Evolutionary conservation across 2,797 vertebrate species (phyloP).

Genomic region (Alca torda): DNA sequence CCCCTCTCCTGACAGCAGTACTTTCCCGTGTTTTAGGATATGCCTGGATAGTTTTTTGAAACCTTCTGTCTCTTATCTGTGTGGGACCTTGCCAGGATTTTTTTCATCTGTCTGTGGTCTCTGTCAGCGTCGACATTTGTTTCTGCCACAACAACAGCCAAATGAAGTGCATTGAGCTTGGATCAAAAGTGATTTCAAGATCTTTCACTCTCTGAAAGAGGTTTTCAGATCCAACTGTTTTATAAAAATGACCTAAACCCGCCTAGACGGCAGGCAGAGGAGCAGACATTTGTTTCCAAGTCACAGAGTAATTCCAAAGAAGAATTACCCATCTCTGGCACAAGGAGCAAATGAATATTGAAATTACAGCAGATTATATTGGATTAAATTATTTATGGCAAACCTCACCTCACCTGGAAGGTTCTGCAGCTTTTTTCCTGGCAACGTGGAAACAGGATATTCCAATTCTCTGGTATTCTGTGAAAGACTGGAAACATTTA

Average conservation of each 20-base stretch:
- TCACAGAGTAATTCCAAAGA: slow-evolving; percentile 22
- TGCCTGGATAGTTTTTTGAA: slow-evolving; percentile 45
- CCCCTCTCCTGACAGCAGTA: slow-evolving; percentile 5
- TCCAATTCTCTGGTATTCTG: slow-evolving; percentile 46
- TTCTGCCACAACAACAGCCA: slow-evolving; percentile 56
- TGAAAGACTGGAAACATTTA: slow-evolving; percentile 60
- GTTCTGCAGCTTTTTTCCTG: slow-evolving; percentile 58
- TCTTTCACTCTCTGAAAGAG: slow-evolving; percentile 32
- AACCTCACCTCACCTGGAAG: slow-evolving; percentile 61
- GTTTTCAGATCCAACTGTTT: slow-evolving; percentile 39
- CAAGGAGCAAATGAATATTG: slow-evolving; percentile 32
- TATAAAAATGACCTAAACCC: slow-evolving; percentile 51
- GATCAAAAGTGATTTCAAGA: slow-evolving; percentile 62
- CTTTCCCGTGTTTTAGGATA: background rate
- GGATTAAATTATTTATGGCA: slow-evolving; percentile 70
- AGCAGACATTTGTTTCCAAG: slow-evolving; percentile 38
- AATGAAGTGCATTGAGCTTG: slow-evolving; percentile 61
- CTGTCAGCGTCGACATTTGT: slow-evolving; percentile 35
- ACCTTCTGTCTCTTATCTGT: slow-evolving; percentile 52
- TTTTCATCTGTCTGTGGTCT: slow-evolving; percentile 60
- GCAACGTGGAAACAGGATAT: slow-evolving; percentile 2
- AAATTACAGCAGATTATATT: slow-evolving; percentile 65
- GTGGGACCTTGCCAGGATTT: slow-evolving; percentile 29
- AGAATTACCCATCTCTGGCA: slow-evolving; percentile 59
- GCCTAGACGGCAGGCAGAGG: slow-evolving; percentile 20